Evolutionary conservation across 2,113 vertebrate genomes (phyloP).

Genomic region (Columbina picui): DNA sequence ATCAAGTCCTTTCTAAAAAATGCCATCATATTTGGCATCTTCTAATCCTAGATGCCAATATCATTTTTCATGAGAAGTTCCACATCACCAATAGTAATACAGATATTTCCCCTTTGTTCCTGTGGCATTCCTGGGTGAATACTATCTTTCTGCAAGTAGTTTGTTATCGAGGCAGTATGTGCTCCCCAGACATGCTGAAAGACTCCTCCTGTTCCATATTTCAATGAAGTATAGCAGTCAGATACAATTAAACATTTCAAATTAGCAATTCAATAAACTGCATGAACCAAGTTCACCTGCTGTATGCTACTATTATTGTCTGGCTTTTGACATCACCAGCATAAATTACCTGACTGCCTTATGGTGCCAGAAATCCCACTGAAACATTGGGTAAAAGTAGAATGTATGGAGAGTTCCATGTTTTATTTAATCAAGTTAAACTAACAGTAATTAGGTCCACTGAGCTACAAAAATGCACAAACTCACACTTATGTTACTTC

Average conservation of each 20-base stretch:
- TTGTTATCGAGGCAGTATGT: background rate
- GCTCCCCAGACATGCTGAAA: background rate
- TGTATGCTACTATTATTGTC: background rate
- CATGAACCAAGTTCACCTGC: background rate
- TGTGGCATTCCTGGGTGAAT: background rate
- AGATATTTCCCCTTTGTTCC: background rate
- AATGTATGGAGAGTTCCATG: background rate
- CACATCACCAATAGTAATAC: background rate
- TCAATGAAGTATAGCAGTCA: background rate
- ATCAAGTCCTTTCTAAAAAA: background rate
- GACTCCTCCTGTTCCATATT: background rate
- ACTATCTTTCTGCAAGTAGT: background rate
- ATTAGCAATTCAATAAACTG: background rate
- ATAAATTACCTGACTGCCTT: background rate
- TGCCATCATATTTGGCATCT: background rate
- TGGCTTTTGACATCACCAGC: background rate
- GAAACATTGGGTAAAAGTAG: background rate
- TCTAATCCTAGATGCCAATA: background rate
- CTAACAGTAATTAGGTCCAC: background rate
- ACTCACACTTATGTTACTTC: background rate
- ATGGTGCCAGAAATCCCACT: background rate
- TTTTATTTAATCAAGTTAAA: background rate
- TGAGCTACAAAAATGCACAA: background rate
- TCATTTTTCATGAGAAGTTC: background rate
- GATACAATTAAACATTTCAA: background rate